Percentiles rank a stretch among this genome's conserved stretches.
Evolutionary conservation across 2,113 vertebrate genomes (phyloP).

Genomic region (Heliornis fulica): DNA sequence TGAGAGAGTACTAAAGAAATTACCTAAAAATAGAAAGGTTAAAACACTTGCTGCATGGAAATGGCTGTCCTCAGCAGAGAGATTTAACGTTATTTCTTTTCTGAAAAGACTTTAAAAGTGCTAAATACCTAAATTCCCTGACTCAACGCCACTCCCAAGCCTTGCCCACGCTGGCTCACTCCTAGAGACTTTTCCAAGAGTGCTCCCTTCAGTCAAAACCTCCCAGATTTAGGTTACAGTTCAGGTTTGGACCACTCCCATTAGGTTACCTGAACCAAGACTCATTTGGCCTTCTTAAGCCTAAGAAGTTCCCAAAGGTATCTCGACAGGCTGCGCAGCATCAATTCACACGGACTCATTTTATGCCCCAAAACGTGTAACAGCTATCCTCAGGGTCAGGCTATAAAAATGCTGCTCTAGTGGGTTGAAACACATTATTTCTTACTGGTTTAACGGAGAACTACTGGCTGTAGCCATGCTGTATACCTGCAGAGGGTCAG

Average conservation of each 20-base stretch:
- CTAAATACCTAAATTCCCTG: not conserved
- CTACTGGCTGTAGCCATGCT: not conserved
- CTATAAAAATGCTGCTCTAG: not conserved
- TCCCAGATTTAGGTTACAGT: not conserved
- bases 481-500: not conserved
- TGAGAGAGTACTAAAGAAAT: not conserved
- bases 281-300: not conserved
- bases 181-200: not conserved
- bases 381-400: not conserved
- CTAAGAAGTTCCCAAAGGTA: not conserved
- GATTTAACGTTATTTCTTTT: not conserved
- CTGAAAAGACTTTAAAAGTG: not conserved
- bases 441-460: not conserved
- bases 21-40: not conserved
- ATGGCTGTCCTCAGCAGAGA: not conserved
- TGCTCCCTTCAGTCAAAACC: not conserved
- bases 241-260: not conserved
- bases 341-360: not conserved
- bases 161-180: not conserved
- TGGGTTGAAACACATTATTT: not conserved
- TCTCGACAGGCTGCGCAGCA: not conserved
- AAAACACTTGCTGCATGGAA: not conserved
- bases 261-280: not conserved
- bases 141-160: not conserved
- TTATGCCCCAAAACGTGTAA: not conserved